phyloP scores from a whole-genome alignment of 2,888 invertebrate genomes.

The Nomada goodeniana region DNA sequence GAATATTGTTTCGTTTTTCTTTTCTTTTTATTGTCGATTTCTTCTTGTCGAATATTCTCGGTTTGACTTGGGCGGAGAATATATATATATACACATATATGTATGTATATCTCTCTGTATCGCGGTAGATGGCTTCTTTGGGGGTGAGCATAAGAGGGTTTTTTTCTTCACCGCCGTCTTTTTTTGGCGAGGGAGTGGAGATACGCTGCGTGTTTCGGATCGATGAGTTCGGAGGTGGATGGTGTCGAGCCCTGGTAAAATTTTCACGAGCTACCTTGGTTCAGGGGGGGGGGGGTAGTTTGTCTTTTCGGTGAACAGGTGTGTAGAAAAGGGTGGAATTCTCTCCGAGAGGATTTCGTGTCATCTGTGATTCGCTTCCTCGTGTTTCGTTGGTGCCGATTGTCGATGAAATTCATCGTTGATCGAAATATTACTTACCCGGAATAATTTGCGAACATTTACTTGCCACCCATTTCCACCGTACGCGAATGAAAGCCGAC shows the following conservation, averaged over 20 bases:
- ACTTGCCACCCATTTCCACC: neutral
- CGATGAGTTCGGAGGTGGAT: neutral
- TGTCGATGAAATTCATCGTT: no score
- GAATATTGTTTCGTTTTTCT: neutral
- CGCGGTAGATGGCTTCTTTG: neutral
- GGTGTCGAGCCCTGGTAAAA: neutral
- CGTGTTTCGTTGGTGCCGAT: no score
- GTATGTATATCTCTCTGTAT: no score
- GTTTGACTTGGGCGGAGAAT: neutral
- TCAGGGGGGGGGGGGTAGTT: neutral
- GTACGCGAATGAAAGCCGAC: no score
- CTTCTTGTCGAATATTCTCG: neutral
- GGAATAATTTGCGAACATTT: neutral
- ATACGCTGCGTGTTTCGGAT: neutral
- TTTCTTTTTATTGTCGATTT: no score
- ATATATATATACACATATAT: no score
- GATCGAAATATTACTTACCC: no score
- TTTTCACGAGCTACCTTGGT: neutral
- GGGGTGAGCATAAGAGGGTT: neutral
- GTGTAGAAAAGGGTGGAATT: neutral
- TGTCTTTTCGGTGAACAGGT: neutral
- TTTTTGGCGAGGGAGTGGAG: neutral
- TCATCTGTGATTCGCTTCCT: no score
- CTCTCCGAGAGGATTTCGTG: neutral
- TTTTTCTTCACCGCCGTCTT: neutral